Conservation (phyloP, 2,888 invertebrate genomes). For the Scaptomyza tumidula region DNA sequence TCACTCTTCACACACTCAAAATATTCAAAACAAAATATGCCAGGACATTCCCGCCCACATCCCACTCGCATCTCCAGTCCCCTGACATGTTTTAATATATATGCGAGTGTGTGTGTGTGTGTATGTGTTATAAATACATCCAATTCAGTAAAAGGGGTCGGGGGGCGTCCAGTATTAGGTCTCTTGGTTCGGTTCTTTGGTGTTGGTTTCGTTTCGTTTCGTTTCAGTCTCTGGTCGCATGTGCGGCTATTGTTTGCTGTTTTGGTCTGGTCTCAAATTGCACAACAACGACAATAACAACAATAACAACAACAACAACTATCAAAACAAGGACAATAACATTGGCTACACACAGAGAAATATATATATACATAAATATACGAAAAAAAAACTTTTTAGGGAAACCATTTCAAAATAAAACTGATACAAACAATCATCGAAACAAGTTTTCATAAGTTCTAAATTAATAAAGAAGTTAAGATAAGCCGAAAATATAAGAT, state of each 20-base stretch:
- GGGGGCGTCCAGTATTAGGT: slow-evolving; percentile 1
- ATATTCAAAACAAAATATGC: slow-evolving; percentile 9
- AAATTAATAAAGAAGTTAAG: too few species aligned
- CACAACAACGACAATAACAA: slow-evolving; percentile 44
- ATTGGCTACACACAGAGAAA: slow-evolving; percentile 19
- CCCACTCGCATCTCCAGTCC: background rate
- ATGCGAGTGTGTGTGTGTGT: slow-evolving; percentile 4
- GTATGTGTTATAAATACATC: slow-evolving; percentile 39
- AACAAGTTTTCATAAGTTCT: too few species aligned
- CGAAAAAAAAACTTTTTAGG: too few species aligned
- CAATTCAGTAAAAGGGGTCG: slow-evolving; percentile 13
- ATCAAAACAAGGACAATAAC: slow-evolving; percentile 34
- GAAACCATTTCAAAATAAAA: too few species aligned
- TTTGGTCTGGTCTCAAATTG: slow-evolving; percentile 60
- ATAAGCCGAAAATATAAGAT: too few species aligned
- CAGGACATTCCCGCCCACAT: background rate
- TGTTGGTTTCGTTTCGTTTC: slow-evolving; percentile 21
- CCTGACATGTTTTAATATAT: background rate
- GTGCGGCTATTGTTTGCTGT: slow-evolving; percentile 33
- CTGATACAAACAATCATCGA: too few species aligned
- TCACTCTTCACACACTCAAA: slow-evolving; percentile 21
- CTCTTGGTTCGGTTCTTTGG: slow-evolving; percentile 16
- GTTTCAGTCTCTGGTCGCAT: slow-evolving; percentile 36
- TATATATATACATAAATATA: too few species aligned
- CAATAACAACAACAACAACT: slow-evolving; percentile 31